Conservation (phyloP, 1,140 invertebrate genomes). For the Anoplophora glabripennis region DNA sequence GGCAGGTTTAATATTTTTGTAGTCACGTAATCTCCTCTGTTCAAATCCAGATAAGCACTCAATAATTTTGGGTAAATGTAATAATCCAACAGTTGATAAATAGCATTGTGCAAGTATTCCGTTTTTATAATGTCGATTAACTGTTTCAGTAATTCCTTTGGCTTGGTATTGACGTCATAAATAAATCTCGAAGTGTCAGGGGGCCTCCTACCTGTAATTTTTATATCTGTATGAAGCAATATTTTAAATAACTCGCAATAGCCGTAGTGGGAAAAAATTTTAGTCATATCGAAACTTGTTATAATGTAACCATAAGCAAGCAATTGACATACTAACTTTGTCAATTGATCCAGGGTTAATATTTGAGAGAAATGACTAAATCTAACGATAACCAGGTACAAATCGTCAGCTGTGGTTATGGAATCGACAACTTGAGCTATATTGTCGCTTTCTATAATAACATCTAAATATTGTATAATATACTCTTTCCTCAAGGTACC, state of each 20-base stretch:
- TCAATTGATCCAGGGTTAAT: conserved; percentile 7
- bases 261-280: conserved; percentile 10
- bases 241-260: conserved; percentile 19
- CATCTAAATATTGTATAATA: conserved; percentile 13
- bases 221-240: conserved; percentile 16
- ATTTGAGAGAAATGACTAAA: conserved; percentile 8
- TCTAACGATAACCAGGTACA: conserved; percentile 13
- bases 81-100: conserved; percentile 13
- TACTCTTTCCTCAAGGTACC: conserved; percentile 7
- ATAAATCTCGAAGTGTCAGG: conserved; percentile 16
- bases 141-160: conserved; percentile 11
- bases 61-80: conserved; percentile 14
- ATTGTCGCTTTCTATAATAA: conserved; percentile 20
- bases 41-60: conserved; percentile 7
- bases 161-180: conserved; percentile 8
- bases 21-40: conserved; percentile 12
- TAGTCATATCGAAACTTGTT: conserved; percentile 12
- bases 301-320: conserved; percentile 10
- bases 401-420: conserved; percentile 9
- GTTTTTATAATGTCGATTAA: conserved; percentile 12
- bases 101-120: conserved; percentile 12
- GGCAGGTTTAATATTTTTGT: conserved; percentile 2
- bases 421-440: conserved; percentile 10
- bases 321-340: conserved; percentile 2
- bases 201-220: conserved; percentile 6